Conservation (phyloP, 2,113 vertebrate genomes). For the Craseonycteris thonglongyai region DNA sequence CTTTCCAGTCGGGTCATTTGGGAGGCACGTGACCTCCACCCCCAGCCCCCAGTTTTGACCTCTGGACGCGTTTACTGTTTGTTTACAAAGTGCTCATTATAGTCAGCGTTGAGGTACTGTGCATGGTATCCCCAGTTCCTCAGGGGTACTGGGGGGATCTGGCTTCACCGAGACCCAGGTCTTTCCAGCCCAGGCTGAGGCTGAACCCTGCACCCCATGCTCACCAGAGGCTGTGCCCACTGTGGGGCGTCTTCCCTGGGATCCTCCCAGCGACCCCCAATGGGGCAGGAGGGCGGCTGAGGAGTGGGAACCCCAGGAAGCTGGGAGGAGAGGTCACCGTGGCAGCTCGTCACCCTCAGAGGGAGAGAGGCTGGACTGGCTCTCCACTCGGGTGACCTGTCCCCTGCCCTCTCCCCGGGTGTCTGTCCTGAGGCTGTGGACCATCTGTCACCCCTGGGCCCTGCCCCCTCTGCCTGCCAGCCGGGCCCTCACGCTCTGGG, state of each 20-base stretch:
- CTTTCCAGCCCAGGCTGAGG: background rate
- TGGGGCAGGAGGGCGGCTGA: background rate
- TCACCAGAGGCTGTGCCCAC: background rate
- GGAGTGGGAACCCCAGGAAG: background rate
- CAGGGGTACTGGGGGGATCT: background rate
- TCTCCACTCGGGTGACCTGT: background rate
- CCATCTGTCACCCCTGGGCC: background rate
- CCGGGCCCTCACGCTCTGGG: background rate
- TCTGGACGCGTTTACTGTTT: background rate
- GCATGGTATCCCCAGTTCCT: background rate
- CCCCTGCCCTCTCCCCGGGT: background rate
- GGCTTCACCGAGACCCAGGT: background rate
- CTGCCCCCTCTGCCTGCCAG: background rate
- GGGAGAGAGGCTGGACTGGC: background rate
- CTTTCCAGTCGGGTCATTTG: background rate
- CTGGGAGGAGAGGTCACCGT: background rate
- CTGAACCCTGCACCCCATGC: background rate
- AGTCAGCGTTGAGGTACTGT: background rate
- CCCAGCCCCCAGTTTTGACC: background rate
- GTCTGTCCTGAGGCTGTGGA: background rate
- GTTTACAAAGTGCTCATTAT: no score
- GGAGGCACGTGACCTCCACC: no score
- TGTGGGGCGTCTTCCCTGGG: background rate
- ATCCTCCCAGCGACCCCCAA: background rate
- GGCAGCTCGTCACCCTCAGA: background rate